Evolutionary conservation across 2,113 vertebrate species (phyloP).

Genomic region (Mirounga angustirostris): DNA sequence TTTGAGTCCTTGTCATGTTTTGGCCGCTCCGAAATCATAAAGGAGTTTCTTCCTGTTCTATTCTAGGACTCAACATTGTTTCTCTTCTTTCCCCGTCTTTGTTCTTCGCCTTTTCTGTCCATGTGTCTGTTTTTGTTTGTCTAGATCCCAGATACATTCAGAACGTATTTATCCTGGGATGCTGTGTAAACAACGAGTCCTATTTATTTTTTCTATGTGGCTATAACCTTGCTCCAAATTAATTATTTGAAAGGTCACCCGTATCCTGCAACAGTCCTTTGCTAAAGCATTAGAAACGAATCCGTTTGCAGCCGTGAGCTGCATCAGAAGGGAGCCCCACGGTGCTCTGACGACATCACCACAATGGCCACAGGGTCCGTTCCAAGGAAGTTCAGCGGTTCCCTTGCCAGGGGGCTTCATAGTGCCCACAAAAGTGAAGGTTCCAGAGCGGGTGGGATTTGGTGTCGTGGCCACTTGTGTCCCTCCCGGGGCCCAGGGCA

Average conservation of each 20-base stretch:
- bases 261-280: neutral
- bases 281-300: neutral
- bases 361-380: accelerated
- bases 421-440: accelerated
- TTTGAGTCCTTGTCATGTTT: neutral
- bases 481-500: too few species aligned
- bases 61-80: too few species aligned
- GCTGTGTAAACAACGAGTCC: neutral
- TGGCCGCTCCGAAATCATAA: neutral
- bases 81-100: too few species aligned
- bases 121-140: neutral
- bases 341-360: too few species aligned
- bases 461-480: accelerated
- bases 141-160: neutral
- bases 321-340: accelerated
- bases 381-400: neutral
- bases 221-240: neutral
- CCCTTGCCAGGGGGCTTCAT: neutral
- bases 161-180: neutral
- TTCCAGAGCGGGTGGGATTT: too few species aligned
- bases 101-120: neutral
- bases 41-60: neutral
- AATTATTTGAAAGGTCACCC: neutral
- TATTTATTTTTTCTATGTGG: neutral
- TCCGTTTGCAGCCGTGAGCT: neutral